These are phyloP conservation scores for Coleophora deauratella DNA, from an alignment of 2,888 invertebrate genomes.

Conservation along the genomic window DNA sequence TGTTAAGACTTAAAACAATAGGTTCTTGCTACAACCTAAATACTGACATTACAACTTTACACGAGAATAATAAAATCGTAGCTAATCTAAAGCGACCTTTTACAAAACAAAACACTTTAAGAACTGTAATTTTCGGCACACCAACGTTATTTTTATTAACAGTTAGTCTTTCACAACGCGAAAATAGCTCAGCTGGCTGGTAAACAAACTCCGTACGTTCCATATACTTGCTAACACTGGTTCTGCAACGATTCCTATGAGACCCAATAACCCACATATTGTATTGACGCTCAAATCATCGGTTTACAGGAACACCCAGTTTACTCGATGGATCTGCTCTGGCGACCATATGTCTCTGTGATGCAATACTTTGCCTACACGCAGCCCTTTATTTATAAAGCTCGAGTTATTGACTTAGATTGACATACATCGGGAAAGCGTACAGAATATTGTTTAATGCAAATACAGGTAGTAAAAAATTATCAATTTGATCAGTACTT, in stretches of 20 bases:
- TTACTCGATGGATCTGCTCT: conserved; percentile 11
- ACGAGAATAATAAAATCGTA: conserved; percentile 1
- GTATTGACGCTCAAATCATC: conserved; percentile 21
- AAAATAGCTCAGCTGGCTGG: conserved; percentile 2
- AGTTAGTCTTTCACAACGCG: background rate
- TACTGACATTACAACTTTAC: too few species aligned
- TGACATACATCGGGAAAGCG: too few species aligned
- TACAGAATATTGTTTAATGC: too few species aligned
- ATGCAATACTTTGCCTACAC: conserved; percentile 11
- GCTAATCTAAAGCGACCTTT: conserved; percentile 14
- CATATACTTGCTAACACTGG: conserved; percentile 1
- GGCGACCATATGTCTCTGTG: conserved; percentile 18
- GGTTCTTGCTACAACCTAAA: too few species aligned
- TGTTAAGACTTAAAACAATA: too few species aligned
- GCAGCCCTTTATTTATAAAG: too few species aligned
- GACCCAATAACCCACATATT: conserved; percentile 23
- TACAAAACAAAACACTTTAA: too few species aligned
- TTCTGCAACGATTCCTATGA: conserved; percentile 17
- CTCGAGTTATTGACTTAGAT: conserved; percentile 7
- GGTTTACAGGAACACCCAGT: conserved; percentile 5
- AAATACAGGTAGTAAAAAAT: too few species aligned
- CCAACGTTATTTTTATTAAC: background rate
- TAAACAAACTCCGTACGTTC: conserved; percentile 1
- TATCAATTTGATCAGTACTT: too few species aligned
- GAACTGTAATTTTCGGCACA: background rate